Percentiles rank a stretch among this genome's conserved stretches.
Evolutionary conservation across 2,797 vertebrate species (phyloP).

Genomic region (Halcyon smyrnensis): DNA sequence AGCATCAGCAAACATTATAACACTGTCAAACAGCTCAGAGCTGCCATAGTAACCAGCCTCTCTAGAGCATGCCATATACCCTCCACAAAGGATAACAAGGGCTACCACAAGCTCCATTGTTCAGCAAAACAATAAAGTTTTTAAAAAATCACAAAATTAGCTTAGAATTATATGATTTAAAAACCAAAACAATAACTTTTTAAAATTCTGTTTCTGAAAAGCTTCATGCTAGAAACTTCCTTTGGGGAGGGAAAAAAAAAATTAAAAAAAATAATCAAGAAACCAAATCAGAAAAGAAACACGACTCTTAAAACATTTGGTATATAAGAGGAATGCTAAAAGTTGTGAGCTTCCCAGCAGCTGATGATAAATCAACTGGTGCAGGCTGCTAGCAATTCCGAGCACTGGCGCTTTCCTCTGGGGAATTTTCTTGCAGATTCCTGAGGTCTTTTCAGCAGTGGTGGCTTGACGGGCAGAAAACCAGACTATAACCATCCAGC

Average conservation of each 20-base stretch:
- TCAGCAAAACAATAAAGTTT: constrained; percentile 8
- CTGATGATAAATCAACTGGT: background rate
- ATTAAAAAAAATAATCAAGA: background rate
- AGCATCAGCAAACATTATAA: constrained; percentile 62
- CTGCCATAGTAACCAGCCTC: constrained; percentile 58
- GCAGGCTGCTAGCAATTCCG: background rate
- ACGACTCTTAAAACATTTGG: background rate
- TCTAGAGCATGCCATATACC: background rate
- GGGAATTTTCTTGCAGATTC: constrained; percentile 2
- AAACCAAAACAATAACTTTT: background rate
- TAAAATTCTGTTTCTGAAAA: background rate
- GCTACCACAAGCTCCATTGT: background rate
- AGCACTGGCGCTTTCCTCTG: background rate
- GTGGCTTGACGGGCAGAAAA: background rate
- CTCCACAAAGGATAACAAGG: background rate
- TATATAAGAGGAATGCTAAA: background rate
- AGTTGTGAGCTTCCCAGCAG: background rate
- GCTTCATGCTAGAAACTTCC: background rate
- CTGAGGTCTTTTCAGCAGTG: background rate
- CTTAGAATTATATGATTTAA: background rate
- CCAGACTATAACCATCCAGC: background rate
- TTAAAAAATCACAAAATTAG: background rate
- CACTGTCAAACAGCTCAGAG: constrained; percentile 36
- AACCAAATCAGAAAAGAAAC: background rate
- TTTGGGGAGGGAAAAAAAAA: background rate